Evolutionary conservation across 30 jellyfish, hydroid and myxozoan species (phyloP), one percentile per base, ranked within the genome.

Genomic region (Cassiopea xamachana): DNA sequence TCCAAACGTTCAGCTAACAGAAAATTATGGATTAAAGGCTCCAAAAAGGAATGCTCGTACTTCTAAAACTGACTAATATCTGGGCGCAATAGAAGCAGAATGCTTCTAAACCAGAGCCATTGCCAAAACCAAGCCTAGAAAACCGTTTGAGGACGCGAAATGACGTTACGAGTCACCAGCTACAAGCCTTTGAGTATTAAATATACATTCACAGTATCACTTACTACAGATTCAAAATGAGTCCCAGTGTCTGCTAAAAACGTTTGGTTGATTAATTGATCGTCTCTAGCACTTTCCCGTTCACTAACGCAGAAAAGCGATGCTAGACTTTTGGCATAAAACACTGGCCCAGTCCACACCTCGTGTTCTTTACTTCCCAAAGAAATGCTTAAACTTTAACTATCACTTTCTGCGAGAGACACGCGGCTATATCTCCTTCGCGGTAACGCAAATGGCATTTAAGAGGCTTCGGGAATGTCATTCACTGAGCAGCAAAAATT

Each of bases 291-390:
- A 39, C 70, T 71, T 16, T 18, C 10, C 80, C 80, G 58, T 71
- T 71, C 3, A 39, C 51, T 1, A 71, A 19, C 27, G 80, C 58
- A 51, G 80, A 6, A 71, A 27, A 71, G 15, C 39, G 6, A 7
- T 2, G 80, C 80, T n/a, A 43, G 2, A 27, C 12, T 55, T 12
- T 19, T 71, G 3, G 15, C 18, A 10, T 64, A 48, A 55, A 68
- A 79, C 83, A 72, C 92, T 15, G 84, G 92, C 60, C 79, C 86
- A 84, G 44, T 74, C 86, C 79, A 84, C 92, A 84, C 92, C 92
- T 84, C 92, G 92, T 84, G 92, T 84, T 84, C 86, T 71, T 71
- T 50, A 84, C 92, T 84, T 84, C 92, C 92, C 92, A 71, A 84
- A 84, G 92, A 75, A 48, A 70, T 72, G 90, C 80, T 43, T 39